These are phyloP conservation scores for Chromis chromis DNA, from an alignment of 2,797 vertebrate species.

Conservation along the genomic window DNA sequence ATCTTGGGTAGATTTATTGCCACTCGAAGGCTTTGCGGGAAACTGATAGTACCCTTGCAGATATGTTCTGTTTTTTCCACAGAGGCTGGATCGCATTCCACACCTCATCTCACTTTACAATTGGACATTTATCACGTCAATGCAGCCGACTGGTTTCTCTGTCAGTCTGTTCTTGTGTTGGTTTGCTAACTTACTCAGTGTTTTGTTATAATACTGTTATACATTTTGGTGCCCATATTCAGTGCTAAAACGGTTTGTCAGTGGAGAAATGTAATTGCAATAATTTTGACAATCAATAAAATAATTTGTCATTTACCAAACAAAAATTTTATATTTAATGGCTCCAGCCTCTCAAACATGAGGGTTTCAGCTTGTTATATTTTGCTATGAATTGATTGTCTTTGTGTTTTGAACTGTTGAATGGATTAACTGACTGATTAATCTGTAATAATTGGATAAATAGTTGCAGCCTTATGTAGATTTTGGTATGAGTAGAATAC, in stretches of 20 bases:
- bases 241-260: background rate
- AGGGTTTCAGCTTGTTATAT: background rate
- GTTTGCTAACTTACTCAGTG: background rate
- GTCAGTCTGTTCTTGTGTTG: background rate
- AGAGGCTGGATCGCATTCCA: slow-evolving; percentile 65
- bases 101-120: slow-evolving; percentile 65
- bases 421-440: background rate
- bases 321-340: background rate
- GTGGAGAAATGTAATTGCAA: background rate
- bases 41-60: slow-evolving; percentile 32
- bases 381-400: too few relatives aligned
- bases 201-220: slow-evolving; percentile 9
- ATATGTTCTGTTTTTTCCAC: slow-evolving; percentile 9
- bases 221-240: background rate
- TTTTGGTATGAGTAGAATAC: background rate
- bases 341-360: background rate
- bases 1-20: slow-evolving; percentile 26
- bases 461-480: background rate
- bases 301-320: background rate
- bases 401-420: too few relatives aligned
- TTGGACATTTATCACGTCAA: slow-evolving; percentile 60
- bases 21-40: slow-evolving; percentile 15
- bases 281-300: too few relatives aligned
- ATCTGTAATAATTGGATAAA: background rate
- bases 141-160: slow-evolving; percentile 42